Evolutionary conservation across 1,140 invertebrate species (phyloP).

Genomic region (Conopomorpha cramerella): DNA sequence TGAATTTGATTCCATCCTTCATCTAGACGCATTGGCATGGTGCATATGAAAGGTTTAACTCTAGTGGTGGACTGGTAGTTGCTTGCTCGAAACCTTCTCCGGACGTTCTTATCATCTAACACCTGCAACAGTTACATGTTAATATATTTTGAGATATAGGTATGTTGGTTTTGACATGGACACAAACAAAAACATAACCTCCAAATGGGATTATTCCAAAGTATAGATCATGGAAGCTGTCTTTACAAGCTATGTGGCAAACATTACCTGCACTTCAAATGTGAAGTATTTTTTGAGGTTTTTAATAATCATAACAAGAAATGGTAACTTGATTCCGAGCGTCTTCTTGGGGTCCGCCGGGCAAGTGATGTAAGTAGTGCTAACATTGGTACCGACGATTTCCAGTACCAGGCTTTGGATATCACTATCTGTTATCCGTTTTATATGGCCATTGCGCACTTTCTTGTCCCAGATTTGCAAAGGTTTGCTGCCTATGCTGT

Average conservation of each 20-base stretch:
- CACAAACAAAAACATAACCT: background rate
- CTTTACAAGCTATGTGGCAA: no score
- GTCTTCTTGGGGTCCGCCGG: conserved; percentile 98
- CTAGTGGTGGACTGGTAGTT: conserved; percentile 98
- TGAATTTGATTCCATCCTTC: conserved; percentile 98
- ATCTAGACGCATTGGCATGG: conserved; percentile 98
- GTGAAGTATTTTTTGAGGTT: conserved; percentile 99
- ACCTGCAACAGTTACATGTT: conserved; percentile 66
- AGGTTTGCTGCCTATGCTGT: conserved; percentile 98
- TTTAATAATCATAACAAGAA: conserved; percentile 99
- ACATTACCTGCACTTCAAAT: conserved; percentile 99
- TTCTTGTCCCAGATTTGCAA: conserved; percentile 99
- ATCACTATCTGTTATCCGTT: conserved; percentile 98
- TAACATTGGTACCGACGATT: conserved; percentile 98
- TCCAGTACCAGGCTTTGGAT: conserved; percentile 98
- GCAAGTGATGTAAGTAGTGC: conserved; percentile 98
- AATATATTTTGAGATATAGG: background rate
- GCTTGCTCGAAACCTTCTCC: conserved; percentile 93
- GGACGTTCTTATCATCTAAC: conserved; percentile 96
- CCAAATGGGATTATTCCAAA: no score
- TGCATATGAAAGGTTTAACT: conserved; percentile 98
- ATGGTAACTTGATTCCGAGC: conserved; percentile 97
- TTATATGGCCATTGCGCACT: conserved; percentile 99
- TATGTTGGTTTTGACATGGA: conserved; percentile 2
- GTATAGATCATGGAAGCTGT: no score